These are phyloP conservation scores for Cephus runcator DNA, from an alignment of 2,888 invertebrate genomes.

Conservation along the genomic window DNA sequence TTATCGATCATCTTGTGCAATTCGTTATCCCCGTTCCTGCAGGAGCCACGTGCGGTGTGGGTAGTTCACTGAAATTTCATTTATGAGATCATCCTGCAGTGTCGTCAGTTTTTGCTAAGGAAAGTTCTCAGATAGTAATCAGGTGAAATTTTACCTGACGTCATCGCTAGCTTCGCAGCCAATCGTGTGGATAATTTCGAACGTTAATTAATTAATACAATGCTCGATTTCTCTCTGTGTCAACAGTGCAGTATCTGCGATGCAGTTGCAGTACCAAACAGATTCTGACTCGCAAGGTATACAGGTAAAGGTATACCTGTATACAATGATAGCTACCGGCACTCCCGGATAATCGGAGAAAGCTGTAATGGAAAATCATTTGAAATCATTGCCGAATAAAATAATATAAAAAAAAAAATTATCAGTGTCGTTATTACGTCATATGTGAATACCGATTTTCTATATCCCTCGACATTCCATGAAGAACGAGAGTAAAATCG, in stretches of 20 bases:
- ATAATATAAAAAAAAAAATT: too few species aligned
- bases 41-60: neutral
- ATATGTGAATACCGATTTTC: neutral
- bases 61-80: neutral
- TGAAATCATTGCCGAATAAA: neutral
- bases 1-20: neutral
- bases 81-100: neutral
- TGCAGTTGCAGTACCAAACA: neutral
- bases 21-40: neutral
- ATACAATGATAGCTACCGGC: neutral
- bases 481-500: neutral
- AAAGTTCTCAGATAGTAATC: neutral
- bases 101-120: neutral
- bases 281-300: neutral
- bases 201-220: conserved; percentile 1
- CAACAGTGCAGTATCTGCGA: neutral
- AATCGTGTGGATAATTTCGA: neutral
- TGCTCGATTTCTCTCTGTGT: conserved; percentile 3
- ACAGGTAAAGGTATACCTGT: neutral
- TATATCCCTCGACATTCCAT: neutral
- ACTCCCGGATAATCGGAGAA: conserved; percentile 28
- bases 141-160: neutral
- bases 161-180: neutral
- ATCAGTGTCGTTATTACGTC: too few species aligned
- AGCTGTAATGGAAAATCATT: conserved; percentile 15